These are phyloP conservation scores for Epinotia brunnichana DNA, from an alignment of 2,888 invertebrate species.

Conservation along the genomic window DNA sequence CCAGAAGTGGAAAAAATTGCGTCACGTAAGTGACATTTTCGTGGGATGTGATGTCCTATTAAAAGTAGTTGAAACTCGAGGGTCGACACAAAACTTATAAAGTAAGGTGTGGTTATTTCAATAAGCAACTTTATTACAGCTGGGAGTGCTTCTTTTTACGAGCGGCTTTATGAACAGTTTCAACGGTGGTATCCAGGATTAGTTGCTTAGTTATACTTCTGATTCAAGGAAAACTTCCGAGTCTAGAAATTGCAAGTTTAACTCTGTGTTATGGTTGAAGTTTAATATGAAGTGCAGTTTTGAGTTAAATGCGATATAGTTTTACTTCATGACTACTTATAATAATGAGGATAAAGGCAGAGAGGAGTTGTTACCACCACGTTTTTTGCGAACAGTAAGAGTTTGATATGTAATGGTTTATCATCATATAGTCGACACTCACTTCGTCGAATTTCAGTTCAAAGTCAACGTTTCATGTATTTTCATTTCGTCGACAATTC, in stretches of 20 bases:
- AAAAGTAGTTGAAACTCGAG: conserved; percentile 37
- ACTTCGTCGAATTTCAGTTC: no score
- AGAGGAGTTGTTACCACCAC: no score
- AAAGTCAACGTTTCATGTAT: no score
- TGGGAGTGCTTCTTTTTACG: conserved; percentile 57
- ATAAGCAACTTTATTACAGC: conserved; percentile 73
- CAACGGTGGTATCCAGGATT: conserved; percentile 27
- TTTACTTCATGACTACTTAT: conserved; percentile 1
- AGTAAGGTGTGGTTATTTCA: conserved; percentile 68
- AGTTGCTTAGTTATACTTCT: conserved; percentile 35
- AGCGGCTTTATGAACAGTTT: conserved; percentile 36
- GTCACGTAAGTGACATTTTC: conserved; percentile 34
- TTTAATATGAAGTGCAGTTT: conserved; percentile 37
- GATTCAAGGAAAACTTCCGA: conserved; percentile 28
- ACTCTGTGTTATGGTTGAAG: conserved; percentile 47
- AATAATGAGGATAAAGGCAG: no score
- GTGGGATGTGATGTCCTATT: conserved; percentile 37
- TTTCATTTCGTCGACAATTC: no score
- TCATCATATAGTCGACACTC: no score
- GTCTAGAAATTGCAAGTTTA: not conserved
- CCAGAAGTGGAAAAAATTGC: no score
- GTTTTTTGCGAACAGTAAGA: no score
- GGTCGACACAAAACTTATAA: conserved; percentile 47
- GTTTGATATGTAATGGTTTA: no score
- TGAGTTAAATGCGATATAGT: conserved; percentile 10